Evolutionary conservation across 2,113 vertebrate genomes (phyloP), one percentile per base, ranked within the genome.

Genomic region (Corythaeola cristata): DNA sequence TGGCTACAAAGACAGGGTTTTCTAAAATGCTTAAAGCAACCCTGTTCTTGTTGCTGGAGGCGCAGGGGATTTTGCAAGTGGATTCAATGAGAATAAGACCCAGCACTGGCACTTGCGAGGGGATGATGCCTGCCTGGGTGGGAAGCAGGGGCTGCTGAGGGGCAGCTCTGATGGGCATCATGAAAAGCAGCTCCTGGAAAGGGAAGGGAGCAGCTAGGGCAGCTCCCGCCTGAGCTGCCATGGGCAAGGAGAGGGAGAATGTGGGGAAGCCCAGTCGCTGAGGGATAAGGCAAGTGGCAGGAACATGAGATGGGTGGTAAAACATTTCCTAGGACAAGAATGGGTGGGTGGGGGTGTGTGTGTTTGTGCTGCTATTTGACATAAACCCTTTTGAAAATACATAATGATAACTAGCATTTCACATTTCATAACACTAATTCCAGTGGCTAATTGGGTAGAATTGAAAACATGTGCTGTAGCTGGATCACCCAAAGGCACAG

Each of bases 201-300:
- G 26, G 27, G 16, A 68, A 10, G 7, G 32, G 28, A 79, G 74
- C 4, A 2, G 23, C 44, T 64, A 49, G 66, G 45, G 1, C 59
- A 33, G 35, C n/a, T 90, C 10, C 47, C 60, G 27, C 28, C 83
- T 21, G 35, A 64, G 39, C 15, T 41, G 58, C n/a, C 2, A 2
- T 3, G 1, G 27, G 7, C 35, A 80, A 64, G 8, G 53, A 79
- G 33, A 64, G 2, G 24, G 18, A 84, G 8, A 8, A 3, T 0
- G 0, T 27, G 20, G 56, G 37, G 41, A 75, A 69, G 12, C 16
- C 28, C 18, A 14, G 5, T 23, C 7, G 3, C 1, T 0, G 2
- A 64, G 9, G 28, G 19, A 50, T 39, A 50, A 64, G 22, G 33
- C 15, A 50, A 53, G 21, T 24, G 15, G 3, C 35, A 74, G 83